These are phyloP conservation scores for Desoria tigrina DNA, from an alignment of 2,888 invertebrate genomes.

Conservation along the genomic window DNA sequence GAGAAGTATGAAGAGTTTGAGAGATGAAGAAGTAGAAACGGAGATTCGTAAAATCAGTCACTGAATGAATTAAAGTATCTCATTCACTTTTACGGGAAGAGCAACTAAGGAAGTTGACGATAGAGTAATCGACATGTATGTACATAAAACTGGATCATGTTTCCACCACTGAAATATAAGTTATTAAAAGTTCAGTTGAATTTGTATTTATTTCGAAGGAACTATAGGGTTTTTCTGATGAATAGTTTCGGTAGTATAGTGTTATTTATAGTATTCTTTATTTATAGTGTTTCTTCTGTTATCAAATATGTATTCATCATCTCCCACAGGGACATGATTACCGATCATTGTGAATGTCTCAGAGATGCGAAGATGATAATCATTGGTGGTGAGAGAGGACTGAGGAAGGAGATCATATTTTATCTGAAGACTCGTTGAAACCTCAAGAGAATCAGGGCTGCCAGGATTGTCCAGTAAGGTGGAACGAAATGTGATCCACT, in stretches of 20 bases:
- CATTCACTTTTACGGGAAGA: no score
- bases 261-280: not conserved
- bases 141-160: not conserved
- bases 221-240: not conserved
- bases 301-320: not conserved
- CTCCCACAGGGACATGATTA: conserved; percentile 35
- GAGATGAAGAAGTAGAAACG: no score
- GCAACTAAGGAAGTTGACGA: no score
- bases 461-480: conserved; percentile 49
- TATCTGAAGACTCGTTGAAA: conserved; percentile 32
- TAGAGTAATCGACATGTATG: no score
- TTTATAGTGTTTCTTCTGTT: not conserved
- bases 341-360: conserved; percentile 36
- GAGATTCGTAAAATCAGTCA: no score
- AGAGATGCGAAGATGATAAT: conserved; percentile 42
- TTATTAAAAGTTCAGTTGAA: not conserved
- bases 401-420: conserved; percentile 33
- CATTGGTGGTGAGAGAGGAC: conserved; percentile 27
- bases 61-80: no score
- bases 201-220: not conserved
- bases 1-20: no score
- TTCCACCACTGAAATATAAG: not conserved
- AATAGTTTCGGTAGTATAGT: not conserved
- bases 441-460: conserved; percentile 40
- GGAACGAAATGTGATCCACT: conserved; percentile 52